Base-by-base conservation (phyloP, 2,888 invertebrate genomes). In the Spialia ferax region DNA sequence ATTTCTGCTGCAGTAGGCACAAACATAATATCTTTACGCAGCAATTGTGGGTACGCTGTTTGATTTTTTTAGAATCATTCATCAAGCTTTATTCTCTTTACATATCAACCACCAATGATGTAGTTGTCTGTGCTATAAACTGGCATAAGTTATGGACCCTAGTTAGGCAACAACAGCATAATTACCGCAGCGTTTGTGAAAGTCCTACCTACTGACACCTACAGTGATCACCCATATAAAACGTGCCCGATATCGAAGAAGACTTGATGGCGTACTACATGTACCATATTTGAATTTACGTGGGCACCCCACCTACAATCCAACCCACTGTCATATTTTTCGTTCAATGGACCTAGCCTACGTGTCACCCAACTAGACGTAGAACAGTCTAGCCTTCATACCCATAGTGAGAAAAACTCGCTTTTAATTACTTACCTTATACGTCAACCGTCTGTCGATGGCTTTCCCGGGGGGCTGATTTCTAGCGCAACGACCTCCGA, bases 291-390 rank as follows among this genome's bases (percentile, higher is more conserved):
- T 78, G 77, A 80, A 80, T 81, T 80, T 85, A 91, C 91, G 91
- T 91, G 91, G 92, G 92, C 88, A 82, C 83, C 79, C 91, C 89
- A 91, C 92, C 91, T 89, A 89, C 84, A 76, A 76, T 71, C 73
- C 89, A 83, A 78, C 92, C 93, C 91, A 93, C 92, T 82, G 79
- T 74, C 77, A 77, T 86, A 85, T 85, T 85, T 88, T 86, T 87
- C 80, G 78, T 82, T 84, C 81, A 82, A 82, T 83, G 74, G 71
- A 75, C 71, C 81, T 86, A 86, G 83, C 83, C 86, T 90, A 90
- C 91, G 88, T 91, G 89, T 87, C 88, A 87, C 84, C 79, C 77
- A 80, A 75, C 80, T 79, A 79, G 78, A 79, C 61, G 29, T 80
- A 78, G 75, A 76, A 81, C 81, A 85, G 81, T 79, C 83, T 80